A percentile compares a stretch with the other conserved stretches of the same genome.
Conservation (phyloP, 2,888 invertebrate species). For the Spisula subtruncata region DNA sequence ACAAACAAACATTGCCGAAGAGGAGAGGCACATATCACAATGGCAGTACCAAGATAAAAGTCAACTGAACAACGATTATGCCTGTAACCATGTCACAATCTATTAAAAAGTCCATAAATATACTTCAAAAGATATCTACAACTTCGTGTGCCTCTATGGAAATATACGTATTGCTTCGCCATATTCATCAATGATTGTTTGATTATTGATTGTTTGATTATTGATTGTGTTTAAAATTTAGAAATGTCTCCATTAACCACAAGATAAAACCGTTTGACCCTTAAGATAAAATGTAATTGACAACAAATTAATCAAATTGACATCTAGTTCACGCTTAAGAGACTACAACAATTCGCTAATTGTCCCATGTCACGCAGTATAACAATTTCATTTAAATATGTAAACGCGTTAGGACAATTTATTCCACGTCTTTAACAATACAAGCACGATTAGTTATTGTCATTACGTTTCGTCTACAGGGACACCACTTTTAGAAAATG, state of each 20-base stretch:
- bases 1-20: no score
- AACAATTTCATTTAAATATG: conserved; percentile 29
- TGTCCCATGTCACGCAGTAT: conserved; percentile 22
- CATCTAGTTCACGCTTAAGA: background rate
- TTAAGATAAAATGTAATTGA: background rate
- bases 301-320: conserved; percentile 8
- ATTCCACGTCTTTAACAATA: conserved; percentile 28
- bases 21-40: no score
- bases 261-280: background rate
- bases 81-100: no score
- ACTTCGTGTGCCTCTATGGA: no score
- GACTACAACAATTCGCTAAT: conserved; percentile 10
- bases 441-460: conserved; percentile 23
- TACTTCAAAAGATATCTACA: no score
- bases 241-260: background rate
- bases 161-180: no score
- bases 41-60: no score
- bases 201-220: no score
- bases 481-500: background rate
- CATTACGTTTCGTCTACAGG: conserved; percentile 13
- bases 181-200: no score
- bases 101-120: no score
- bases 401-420: conserved; percentile 1
- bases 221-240: no score
- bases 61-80: no score